Conservation (phyloP, 1,140 invertebrate genomes). For the Ips nitidus region DNA sequence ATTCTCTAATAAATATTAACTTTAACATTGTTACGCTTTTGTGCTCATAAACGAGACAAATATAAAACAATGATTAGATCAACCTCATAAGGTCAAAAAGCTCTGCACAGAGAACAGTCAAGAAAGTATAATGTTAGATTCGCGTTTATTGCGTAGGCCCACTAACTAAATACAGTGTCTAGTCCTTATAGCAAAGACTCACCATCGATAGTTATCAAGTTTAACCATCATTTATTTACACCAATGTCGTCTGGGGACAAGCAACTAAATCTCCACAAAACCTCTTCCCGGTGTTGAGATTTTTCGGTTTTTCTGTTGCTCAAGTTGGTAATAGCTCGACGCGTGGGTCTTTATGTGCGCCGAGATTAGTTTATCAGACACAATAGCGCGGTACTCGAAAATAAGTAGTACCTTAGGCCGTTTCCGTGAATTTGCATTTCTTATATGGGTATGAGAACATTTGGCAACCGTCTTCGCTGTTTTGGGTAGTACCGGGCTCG, state of each 20-base stretch:
- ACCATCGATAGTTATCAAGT: too few relatives aligned
- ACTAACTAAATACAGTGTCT: too few relatives aligned
- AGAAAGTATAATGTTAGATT: too few relatives aligned
- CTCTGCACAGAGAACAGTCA: too few relatives aligned
- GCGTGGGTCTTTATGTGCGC: slow-evolving; percentile 18
- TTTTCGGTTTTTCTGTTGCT: slow-evolving; percentile 5
- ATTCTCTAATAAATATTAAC: too few relatives aligned
- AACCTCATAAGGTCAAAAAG: too few relatives aligned
- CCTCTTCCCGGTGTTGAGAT: not conserved
- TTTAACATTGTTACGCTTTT: too few relatives aligned
- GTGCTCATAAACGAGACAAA: too few relatives aligned
- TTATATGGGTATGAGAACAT: slow-evolving; percentile 13
- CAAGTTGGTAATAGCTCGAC: slow-evolving; percentile 9
- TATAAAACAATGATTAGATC: too few relatives aligned
- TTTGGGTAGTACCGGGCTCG: not conserved
- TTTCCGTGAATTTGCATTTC: slow-evolving; percentile 16
- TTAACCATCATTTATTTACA: not conserved
- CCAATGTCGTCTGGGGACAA: not conserved
- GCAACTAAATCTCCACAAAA: slow-evolving; percentile 19
- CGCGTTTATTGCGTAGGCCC: too few relatives aligned
- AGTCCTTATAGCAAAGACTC: too few relatives aligned
- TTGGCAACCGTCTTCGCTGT: slow-evolving; percentile 3
- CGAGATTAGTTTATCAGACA: slow-evolving; percentile 21
- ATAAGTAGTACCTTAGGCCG: not conserved
- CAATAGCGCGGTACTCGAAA: slow-evolving; percentile 17